Base-by-base conservation (phyloP, 1,140 invertebrate species). In the Drosophila pachea region DNA sequence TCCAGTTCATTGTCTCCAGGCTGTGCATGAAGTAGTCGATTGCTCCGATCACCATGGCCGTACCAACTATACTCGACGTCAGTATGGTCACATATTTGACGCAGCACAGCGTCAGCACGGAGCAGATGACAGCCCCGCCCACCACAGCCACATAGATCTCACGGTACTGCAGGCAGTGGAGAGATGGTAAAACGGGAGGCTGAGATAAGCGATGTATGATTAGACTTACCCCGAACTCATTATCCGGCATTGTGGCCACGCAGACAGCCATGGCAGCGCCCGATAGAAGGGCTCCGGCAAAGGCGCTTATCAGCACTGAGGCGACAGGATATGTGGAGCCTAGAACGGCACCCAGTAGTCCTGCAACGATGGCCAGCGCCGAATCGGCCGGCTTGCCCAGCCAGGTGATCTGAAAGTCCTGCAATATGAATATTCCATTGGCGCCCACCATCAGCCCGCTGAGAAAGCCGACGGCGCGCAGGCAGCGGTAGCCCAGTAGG, bases 381-480 rank as follows among this genome's bases (percentile, higher is more conserved):
- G 87, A 89, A 55, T 89, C 88, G 0, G 88, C 88, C 11, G 87
- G 88, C 49, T 84, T 89, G 36, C 87, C 88, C 43, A 89, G 64
- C 32, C 87, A 74, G 9, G 82, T 88, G 36, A 89, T 86, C 52
- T 89, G 77, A 31, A 86, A 83, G 55, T 87, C 75, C 68, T 89
- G 88, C 35, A 89, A 47, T 22, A 89, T 82, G 29, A 88, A 88
- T 42, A 89, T 79, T n/a, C 63, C 77, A 45, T 89, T 92, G 48
- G 95, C 93, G 9, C 94, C 95, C 90, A 96, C 96, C 43, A 95
- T 94, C 81, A 97, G 95, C 32, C 96, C 96, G 29, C 95, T 97
- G 31, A 97, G 91, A 88, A 97, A 97, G 93, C 96, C 95, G n/a
- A 95, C 93, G 3, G 95, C 95, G 89, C 96, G 96, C 89, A 97